Conservation (phyloP, 2,797 vertebrate genomes). For the Cirrhinus mrigala region DNA sequence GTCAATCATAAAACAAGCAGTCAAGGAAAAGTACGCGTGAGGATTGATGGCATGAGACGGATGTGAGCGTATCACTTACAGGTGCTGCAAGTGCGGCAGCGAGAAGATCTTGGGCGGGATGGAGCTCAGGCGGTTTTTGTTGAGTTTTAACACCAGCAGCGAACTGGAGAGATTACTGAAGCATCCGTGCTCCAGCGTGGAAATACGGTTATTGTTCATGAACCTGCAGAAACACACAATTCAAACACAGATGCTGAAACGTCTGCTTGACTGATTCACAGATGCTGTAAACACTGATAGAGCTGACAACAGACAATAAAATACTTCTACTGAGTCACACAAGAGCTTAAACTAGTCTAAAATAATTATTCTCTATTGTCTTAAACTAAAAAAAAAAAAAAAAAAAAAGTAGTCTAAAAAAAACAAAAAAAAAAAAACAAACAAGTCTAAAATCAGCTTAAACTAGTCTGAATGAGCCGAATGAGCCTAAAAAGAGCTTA, state of each 20-base stretch:
- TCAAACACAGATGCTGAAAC: neutral
- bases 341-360: too few species aligned
- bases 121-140: slow-evolving; percentile 88
- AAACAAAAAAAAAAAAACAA: too few species aligned
- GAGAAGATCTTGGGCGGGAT: slow-evolving; percentile 95
- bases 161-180: slow-evolving; percentile 89
- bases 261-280: neutral
- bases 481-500: too few species aligned
- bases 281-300: neutral
- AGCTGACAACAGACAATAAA: neutral
- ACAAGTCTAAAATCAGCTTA: too few species aligned
- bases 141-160: slow-evolving; percentile 89
- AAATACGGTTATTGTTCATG: slow-evolving; percentile 91
- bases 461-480: too few species aligned
- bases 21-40: rapidly evolving
- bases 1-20: slow-evolving; percentile 49
- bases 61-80: slow-evolving; percentile 77
- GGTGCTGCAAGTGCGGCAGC: slow-evolving; percentile 90
- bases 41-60: neutral
- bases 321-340: neutral
- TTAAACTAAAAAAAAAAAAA: too few species aligned
- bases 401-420: neutral
- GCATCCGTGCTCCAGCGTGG: slow-evolving; percentile 86
- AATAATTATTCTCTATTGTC: too few species aligned
- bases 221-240: slow-evolving; percentile 77